Base-by-base conservation (phyloP, 2,797 vertebrate species). In the Eospalax fontanierii region DNA sequence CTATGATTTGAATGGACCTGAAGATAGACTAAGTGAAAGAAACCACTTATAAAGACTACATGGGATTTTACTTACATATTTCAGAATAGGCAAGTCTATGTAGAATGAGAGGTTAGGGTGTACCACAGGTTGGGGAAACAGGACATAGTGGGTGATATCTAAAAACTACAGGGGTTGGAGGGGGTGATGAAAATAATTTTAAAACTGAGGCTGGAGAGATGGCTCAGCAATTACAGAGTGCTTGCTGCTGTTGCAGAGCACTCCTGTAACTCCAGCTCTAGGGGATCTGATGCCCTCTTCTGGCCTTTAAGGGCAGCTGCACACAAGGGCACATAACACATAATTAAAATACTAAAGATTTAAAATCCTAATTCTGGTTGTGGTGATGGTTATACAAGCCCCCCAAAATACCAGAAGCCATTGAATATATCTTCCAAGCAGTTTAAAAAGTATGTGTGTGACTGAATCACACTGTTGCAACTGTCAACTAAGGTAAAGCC, bases 381-480 rank as follows among this genome's bases (percentile, higher is more conserved):
- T 35, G 38, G 54, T 14, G 33, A 43, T 54, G 38, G 19, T 1
- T 46, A 26, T 26, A 83, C 16, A n/a, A 7, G n/a, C 46, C 50
- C 33, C 18, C 22, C 59, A 78, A 57, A 22, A 35, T 40, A 12
- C 81, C 16, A 28, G 73, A 88, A 71, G 75, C 46, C 12, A 3
- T 0, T 26, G 40, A 68, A 6, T 65, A 2, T 6, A 63, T 15
- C 40, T 19, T 18, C 65, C 15, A 28, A 6, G 24, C n/a, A 24
- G 30, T 30, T 18, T 66, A 9, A 19, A 24, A 1, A n/a, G n/a
- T n/a, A n/a, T 0, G 4, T 19, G 19, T 4, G 28, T 21, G 33
- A 84, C n/a, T 87, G 54, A 21, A 66, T 5, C 66, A 28, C 63
- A 54, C 22, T 28, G 0, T 63, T 65, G 43, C 2, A 3, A 33